Conservation (phyloP, 2,888 invertebrate species). For the Drosophila greeni region DNA sequence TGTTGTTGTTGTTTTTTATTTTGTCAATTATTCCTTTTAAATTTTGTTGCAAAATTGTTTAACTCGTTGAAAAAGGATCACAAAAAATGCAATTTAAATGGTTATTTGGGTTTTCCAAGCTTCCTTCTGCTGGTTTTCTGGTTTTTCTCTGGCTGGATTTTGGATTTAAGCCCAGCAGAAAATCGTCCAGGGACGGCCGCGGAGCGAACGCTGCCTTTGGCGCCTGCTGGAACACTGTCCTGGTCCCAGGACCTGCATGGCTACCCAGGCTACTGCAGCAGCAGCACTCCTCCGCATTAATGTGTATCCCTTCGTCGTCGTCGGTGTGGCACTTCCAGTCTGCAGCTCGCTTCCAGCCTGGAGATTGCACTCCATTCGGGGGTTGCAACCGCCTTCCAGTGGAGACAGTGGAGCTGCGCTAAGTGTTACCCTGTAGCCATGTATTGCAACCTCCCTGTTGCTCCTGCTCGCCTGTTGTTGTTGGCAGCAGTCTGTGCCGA, state of each 20-base stretch:
- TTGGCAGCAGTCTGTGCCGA: slow-evolving; percentile 65
- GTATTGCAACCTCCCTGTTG: neutral
- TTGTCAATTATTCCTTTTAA: too few relatives aligned
- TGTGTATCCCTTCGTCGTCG: slow-evolving; percentile 37
- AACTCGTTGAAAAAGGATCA: neutral
- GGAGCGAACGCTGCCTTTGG: slow-evolving; percentile 35
- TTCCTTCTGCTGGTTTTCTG: slow-evolving; percentile 7
- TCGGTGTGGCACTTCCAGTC: slow-evolving; percentile 49
- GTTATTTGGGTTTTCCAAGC: neutral
- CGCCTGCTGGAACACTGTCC: slow-evolving; percentile 42
- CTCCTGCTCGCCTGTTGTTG: slow-evolving; percentile 47
- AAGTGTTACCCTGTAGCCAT: too few relatives aligned
- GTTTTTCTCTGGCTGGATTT: neutral
- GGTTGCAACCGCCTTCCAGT: slow-evolving; percentile 35
- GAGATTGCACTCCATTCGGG: slow-evolving; percentile 34
- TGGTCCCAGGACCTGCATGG: slow-evolving; percentile 25
- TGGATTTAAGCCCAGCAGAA: slow-evolving; percentile 14
- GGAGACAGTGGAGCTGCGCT: slow-evolving; percentile 19
- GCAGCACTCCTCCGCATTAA: slow-evolving; percentile 28
- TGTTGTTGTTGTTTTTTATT: slow-evolving; percentile 55
- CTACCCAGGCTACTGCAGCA: slow-evolving; percentile 11
- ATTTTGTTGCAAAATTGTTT: slow-evolving; percentile 3
- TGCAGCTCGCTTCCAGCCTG: slow-evolving; percentile 48
- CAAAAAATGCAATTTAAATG: too few relatives aligned
- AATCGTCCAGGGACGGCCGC: slow-evolving; percentile 21